A percentile compares a stretch with the other conserved stretches of the same genome.
Evolutionary conservation across 2,888 invertebrate species (phyloP).

Genomic region (Cistogaster globosa): DNA sequence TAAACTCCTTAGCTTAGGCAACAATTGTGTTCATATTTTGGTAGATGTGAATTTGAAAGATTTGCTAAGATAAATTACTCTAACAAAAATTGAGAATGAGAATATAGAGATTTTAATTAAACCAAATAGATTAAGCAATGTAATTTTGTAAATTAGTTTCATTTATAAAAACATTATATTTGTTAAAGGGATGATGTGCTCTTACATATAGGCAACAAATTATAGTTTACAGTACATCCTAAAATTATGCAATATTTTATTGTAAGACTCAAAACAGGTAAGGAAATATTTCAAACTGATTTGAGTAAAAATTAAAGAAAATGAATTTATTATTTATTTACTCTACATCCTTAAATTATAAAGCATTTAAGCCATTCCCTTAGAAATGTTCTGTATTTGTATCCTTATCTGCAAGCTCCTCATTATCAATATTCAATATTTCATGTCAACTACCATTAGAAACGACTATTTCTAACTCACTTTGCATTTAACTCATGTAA

Average conservation of each 20-base stretch:
- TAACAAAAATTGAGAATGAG: too few species aligned
- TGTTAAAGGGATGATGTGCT: not conserved
- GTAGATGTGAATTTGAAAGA: not conserved
- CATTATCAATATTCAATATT: slow-evolving; percentile 48
- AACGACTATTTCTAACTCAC: slow-evolving; percentile 22
- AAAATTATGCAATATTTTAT: slow-evolving; percentile 5
- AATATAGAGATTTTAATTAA: not conserved
- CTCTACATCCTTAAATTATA: not conserved
- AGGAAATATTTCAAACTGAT: not conserved
- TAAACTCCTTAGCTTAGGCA: not conserved
- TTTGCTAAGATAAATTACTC: too few species aligned
- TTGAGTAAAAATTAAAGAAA: not conserved
- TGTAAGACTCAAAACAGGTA: too few species aligned
- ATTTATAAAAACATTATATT: not conserved
- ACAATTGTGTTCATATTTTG: not conserved
- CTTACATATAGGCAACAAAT: slow-evolving; percentile 20
- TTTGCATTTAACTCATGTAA: slow-evolving; percentile 13
- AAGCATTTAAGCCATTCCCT: not conserved
- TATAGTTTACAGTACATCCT: not conserved
- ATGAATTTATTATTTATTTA: not conserved
- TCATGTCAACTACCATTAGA: slow-evolving; percentile 43
- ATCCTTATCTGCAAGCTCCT: not conserved
- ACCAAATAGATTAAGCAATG: too few species aligned
- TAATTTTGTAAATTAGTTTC: too few species aligned
- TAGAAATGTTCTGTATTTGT: not conserved